These are phyloP conservation scores for Drosophila borealis DNA, from an alignment of 2,888 invertebrate genomes.

Conservation along the genomic window DNA sequence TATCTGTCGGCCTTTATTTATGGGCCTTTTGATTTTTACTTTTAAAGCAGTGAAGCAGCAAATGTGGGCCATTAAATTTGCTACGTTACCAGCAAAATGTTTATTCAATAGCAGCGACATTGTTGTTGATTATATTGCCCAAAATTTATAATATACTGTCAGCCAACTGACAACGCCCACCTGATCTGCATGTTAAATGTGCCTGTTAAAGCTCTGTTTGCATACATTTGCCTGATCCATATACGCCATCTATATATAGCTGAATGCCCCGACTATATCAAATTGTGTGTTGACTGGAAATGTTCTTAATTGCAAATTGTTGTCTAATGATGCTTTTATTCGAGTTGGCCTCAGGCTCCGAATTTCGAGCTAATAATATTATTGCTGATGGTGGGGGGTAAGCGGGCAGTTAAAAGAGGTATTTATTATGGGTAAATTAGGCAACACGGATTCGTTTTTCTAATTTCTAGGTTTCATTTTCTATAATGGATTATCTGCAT, in stretches of 20 bases:
- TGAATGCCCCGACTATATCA: not conserved
- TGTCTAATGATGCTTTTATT: slow-evolving; percentile 29
- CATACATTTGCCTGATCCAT: slow-evolving; percentile 8
- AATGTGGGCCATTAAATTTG: slow-evolving; percentile 11
- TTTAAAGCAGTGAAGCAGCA: slow-evolving; percentile 1
- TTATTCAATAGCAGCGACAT: slow-evolving; percentile 5
- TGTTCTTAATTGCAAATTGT: slow-evolving; percentile 40
- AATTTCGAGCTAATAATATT: slow-evolving; percentile 29
- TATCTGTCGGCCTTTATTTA: slow-evolving; percentile 29
- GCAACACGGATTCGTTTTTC: not conserved
- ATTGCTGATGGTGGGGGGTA: slow-evolving; percentile 17
- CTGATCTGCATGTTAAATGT: slow-evolving; percentile 28
- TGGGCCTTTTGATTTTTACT: not conserved
- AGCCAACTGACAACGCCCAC: slow-evolving; percentile 29
- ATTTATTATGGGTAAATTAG: slow-evolving; percentile 24
- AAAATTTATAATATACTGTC: slow-evolving; percentile 1
- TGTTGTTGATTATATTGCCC: slow-evolving; percentile 10
- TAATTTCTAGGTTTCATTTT: not conserved
- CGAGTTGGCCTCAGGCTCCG: slow-evolving; percentile 8
- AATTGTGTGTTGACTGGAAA: slow-evolving; percentile 9
- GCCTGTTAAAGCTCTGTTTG: slow-evolving; percentile 3
- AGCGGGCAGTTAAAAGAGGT: not conserved
- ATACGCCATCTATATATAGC: not conserved
- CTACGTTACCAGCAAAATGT: not conserved
- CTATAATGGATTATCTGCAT: too few species aligned